Percentiles rank a stretch among this genome's conserved stretches.
Evolutionary conservation across 1,140 invertebrate species (phyloP).

Genomic region (Muscidifurax raptorellus): DNA sequence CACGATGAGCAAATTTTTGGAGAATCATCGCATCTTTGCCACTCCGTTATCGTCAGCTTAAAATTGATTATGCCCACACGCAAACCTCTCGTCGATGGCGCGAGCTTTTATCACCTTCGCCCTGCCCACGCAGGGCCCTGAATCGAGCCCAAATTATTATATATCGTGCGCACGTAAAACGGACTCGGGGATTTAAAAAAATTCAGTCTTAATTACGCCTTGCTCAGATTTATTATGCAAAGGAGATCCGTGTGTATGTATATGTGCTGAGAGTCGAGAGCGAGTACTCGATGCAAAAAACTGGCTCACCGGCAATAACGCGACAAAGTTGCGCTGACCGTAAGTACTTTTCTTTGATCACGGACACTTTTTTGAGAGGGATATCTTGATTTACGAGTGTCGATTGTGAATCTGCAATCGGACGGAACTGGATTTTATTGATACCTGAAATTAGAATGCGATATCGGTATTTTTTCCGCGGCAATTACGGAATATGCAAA

Average conservation of each 20-base stretch:
- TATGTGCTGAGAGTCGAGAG: not conserved
- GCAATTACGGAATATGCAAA: not conserved
- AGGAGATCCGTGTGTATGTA: not conserved
- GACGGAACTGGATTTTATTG: not conserved
- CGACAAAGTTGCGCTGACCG: conserved; percentile 42
- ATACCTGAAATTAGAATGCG: too few relatives aligned
- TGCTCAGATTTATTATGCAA: conserved; percentile 42
- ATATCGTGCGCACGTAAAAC: not conserved
- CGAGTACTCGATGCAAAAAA: conserved; percentile 47
- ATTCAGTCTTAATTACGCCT: conserved; percentile 55
- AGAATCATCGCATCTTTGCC: too few relatives aligned
- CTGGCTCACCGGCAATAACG: conserved; percentile 1
- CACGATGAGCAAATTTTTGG: too few relatives aligned
- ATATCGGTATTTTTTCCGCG: too few relatives aligned
- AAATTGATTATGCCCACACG: conserved; percentile 28
- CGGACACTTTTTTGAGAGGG: not conserved
- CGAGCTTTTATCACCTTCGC: conserved; percentile 14
- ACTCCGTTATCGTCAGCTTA: not conserved
- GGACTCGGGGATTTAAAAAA: conserved; percentile 44
- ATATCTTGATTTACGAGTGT: not conserved
- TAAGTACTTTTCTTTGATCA: conserved; percentile 29
- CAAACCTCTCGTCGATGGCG: not conserved
- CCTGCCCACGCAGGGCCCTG: conserved; percentile 29
- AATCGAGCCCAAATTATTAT: conserved; percentile 37
- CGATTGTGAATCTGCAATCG: not conserved